Percentiles rank a stretch among this genome's conserved stretches.
These are phyloP conservation scores for Catharus ustulatus DNA, from an alignment of 2,797 vertebrate species.

Conservation along the genomic window DNA sequence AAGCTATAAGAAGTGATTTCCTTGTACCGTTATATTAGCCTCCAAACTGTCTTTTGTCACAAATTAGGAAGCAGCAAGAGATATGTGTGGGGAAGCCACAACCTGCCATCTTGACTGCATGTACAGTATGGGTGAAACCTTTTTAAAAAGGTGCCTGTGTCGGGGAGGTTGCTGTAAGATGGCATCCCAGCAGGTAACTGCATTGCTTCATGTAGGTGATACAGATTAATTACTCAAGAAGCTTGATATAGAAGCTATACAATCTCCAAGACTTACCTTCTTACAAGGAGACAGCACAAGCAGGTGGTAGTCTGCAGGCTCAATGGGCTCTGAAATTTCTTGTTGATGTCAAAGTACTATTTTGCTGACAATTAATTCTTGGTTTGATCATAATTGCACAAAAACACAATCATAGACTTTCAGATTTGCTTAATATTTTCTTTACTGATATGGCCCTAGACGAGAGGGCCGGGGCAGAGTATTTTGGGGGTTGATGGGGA, in stretches of 20 bases:
- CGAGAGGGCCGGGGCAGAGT: not conserved
- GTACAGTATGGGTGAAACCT: not conserved
- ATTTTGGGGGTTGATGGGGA: not conserved
- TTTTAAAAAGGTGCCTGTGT: not conserved
- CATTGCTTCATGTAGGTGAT: not conserved
- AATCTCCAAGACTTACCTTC: not conserved
- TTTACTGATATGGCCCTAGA: not conserved
- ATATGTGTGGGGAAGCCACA: not conserved
- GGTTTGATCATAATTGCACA: not conserved
- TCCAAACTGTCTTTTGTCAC: not conserved
- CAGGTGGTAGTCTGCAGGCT: not conserved
- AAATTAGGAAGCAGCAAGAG: not conserved
- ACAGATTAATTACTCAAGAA: not conserved
- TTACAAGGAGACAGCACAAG: not conserved
- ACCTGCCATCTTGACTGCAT: accelerated
- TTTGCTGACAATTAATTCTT: not conserved
- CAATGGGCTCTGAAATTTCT: not conserved
- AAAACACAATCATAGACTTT: not conserved
- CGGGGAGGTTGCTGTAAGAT: not conserved
- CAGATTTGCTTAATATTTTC: not conserved
- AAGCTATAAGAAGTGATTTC: not conserved
- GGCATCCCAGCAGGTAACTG: not conserved
- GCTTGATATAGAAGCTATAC: not conserved
- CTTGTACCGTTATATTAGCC: not conserved
- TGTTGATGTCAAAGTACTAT: not conserved